Conservation (phyloP, 2,888 invertebrate genomes). For the Tubulanus polymorphus region DNA sequence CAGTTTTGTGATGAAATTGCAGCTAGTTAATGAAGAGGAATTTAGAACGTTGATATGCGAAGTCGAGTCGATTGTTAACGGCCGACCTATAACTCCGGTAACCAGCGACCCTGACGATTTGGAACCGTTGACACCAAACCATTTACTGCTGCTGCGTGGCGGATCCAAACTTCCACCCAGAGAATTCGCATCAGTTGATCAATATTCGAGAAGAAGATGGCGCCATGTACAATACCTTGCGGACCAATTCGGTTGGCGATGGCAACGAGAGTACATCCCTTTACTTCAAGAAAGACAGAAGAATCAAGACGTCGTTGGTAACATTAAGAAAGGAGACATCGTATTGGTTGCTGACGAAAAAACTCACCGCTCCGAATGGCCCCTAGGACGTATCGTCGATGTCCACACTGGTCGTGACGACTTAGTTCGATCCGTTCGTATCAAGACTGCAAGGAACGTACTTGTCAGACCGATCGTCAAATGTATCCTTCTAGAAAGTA, state of each 20-base stretch:
- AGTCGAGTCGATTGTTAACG: constrained; percentile 5
- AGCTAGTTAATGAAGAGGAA: not conserved
- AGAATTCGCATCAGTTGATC: not conserved
- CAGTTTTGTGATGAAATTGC: not conserved
- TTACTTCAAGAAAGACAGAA: not conserved
- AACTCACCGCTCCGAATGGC: constrained; percentile 2
- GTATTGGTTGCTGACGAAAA: constrained; percentile 1
- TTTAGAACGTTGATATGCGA: constrained; percentile 2
- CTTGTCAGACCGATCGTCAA: not conserved
- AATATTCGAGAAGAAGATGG: not conserved
- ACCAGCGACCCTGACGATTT: constrained; percentile 5
- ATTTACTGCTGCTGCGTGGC: constrained; percentile 27
- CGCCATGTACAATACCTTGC: not conserved
- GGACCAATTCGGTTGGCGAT: constrained; percentile 5
- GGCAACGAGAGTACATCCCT: constrained; percentile 4
- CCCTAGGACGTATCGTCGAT: not conserved
- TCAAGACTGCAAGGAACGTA: not conserved
- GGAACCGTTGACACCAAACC: too few species aligned
- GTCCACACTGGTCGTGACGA: constrained; percentile 1
- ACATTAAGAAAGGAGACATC: constrained; percentile 2
- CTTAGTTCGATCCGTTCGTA: not conserved
- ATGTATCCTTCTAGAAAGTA: too few species aligned
- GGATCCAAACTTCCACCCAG: not conserved
- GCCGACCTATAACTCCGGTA: constrained; percentile 4
- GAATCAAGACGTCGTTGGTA: not conserved